Percentiles rank a stretch among this genome's conserved stretches.
phyloP scores from a whole-genome alignment of 1,140 invertebrate species.

The Battus philenor region DNA sequence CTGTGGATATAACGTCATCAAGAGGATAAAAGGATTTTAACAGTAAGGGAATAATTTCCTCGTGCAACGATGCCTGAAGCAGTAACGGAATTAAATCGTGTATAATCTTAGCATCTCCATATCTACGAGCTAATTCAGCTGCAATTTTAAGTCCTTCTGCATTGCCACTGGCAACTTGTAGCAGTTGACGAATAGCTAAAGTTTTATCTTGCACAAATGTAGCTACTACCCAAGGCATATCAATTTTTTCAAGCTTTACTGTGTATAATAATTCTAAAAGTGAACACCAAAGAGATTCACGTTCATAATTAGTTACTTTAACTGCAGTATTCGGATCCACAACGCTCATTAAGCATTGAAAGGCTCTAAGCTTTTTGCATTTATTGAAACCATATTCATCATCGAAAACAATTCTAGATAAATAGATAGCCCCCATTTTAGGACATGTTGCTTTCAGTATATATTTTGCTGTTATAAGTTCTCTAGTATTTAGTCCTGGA shows the following conservation, averaged over 20 bases:
- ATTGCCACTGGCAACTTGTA: constrained; percentile 50
- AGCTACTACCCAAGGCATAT: constrained; percentile 67
- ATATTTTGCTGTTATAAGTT: constrained; percentile 68
- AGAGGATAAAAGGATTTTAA: constrained; percentile 47
- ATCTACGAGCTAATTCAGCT: constrained; percentile 50
- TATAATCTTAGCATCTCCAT: constrained; percentile 47
- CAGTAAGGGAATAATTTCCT: constrained; percentile 62
- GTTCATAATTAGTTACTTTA: constrained; percentile 62
- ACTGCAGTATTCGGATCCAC: constrained; percentile 61
- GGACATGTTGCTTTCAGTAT: constrained; percentile 71
- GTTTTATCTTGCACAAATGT: constrained; percentile 65
- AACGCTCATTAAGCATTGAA: constrained; percentile 71
- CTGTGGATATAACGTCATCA: constrained; percentile 50
- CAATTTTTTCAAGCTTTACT: constrained; percentile 60
- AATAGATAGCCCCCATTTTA: constrained; percentile 71
- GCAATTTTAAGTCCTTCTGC: constrained; percentile 54
- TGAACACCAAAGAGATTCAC: constrained; percentile 54
- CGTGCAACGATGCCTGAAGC: constrained; percentile 48
- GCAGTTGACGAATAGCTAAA: constrained; percentile 54
- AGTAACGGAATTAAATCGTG: constrained; percentile 49
- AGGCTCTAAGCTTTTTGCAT: constrained; percentile 65
- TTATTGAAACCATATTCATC: constrained; percentile 66
- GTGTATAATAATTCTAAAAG: constrained; percentile 61
- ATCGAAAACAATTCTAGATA: constrained; percentile 70
- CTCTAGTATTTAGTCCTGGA: constrained; percentile 45